These are phyloP conservation scores for Percopsis omiscomaycus DNA, from an alignment of 2,797 vertebrate species.

Conservation along the genomic window DNA sequence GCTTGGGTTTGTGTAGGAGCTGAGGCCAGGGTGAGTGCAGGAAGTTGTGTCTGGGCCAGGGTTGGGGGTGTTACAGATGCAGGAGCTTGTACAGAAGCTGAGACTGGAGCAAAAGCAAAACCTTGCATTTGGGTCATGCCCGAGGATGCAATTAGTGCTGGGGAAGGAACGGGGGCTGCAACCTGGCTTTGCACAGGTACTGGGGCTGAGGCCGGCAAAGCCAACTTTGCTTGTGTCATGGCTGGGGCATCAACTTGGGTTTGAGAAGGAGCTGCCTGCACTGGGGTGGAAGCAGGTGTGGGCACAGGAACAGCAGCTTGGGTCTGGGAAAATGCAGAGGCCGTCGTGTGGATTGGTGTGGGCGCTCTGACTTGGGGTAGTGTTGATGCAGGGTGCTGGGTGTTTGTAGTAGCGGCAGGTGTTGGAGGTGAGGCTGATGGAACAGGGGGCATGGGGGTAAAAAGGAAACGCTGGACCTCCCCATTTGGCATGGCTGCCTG, in stretches of 20 bases:
- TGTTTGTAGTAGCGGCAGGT: conserved; percentile 16
- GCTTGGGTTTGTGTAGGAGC: conserved; percentile 30
- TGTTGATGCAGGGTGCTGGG: conserved; percentile 32
- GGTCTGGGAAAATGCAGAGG: conserved; percentile 56
- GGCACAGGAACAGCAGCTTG: conserved; percentile 57
- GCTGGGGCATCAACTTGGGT: conserved; percentile 24
- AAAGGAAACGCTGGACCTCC: conserved; percentile 95
- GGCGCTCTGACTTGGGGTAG: conserved; percentile 27
- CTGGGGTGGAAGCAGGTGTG: conserved; percentile 20
- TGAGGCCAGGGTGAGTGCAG: conserved; percentile 9
- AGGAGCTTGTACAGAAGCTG: conserved; percentile 2
- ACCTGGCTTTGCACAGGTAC: conserved; percentile 23
- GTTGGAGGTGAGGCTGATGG: conserved; percentile 38
- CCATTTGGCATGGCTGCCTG: conserved; percentile 99
- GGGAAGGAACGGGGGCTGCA: conserved; percentile 6
- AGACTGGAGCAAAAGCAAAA: conserved; percentile 9
- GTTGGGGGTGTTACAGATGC: conserved; percentile 6
- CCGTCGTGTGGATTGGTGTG: conserved; percentile 61
- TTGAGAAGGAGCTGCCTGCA: conserved; percentile 11
- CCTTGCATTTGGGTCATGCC: conserved; percentile 21
- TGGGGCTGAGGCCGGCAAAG: conserved; percentile 13
- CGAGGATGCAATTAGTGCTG: conserved; percentile 29
- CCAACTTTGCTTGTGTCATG: not conserved
- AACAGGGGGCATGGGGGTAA: conserved; percentile 84
- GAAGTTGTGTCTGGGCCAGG: conserved; percentile 28